These are phyloP conservation scores for Muscina levida DNA, from an alignment of 2,888 invertebrate species.

Conservation along the genomic window DNA sequence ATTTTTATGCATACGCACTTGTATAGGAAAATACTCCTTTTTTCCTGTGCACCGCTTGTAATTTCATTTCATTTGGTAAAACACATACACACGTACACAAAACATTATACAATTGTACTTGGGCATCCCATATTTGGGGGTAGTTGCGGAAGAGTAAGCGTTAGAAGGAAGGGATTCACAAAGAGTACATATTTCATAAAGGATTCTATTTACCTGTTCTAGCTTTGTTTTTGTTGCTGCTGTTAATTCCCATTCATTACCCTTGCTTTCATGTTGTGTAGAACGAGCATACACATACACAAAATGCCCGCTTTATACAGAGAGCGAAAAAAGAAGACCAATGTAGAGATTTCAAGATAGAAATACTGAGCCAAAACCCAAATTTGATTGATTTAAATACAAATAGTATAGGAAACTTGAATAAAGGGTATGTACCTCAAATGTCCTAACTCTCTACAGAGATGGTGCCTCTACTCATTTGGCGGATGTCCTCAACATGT, in stretches of 20 bases:
- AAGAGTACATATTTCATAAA: conserved; percentile 59
- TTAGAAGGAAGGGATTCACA: conserved; percentile 10
- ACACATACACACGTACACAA: conserved; percentile 28
- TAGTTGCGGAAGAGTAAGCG: no score
- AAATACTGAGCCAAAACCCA: no score
- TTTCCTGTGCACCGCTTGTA: conserved; percentile 11
- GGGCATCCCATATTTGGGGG: no score
- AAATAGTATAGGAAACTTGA: no score
- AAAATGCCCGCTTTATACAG: neutral
- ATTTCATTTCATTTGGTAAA: conserved; percentile 20
- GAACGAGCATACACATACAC: neutral
- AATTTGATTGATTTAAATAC: no score
- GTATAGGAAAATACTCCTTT: conserved; percentile 39
- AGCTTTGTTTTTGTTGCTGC: conserved; percentile 43
- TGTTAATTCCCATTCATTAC: conserved; percentile 63
- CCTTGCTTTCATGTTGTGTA: conserved; percentile 24
- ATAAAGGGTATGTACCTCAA: no score
- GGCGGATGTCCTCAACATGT: no score
- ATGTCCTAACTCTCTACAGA: no score
- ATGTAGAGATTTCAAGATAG: no score
- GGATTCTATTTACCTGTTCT: conserved; percentile 46
- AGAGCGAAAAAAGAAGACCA: no score
- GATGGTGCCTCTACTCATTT: no score
- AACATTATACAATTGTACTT: conserved; percentile 6
- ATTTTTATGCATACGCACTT: conserved; percentile 46